These are phyloP conservation scores for Manis crassicaudata DNA, from an alignment of 2,797 vertebrate species.

Conservation along the genomic window DNA sequence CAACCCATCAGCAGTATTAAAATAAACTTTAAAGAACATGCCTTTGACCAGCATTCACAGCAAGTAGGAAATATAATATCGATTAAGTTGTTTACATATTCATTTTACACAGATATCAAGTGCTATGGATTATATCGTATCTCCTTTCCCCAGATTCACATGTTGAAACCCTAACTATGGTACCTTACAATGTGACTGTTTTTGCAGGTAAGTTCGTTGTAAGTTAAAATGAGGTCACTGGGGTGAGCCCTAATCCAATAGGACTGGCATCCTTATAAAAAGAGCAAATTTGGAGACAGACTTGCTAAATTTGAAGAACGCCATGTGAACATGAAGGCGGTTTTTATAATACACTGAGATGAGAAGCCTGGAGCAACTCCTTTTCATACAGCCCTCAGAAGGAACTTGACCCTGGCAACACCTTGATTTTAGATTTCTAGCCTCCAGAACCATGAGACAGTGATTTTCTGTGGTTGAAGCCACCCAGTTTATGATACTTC, in stretches of 20 bases:
- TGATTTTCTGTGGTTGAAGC: background rate
- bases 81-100: background rate
- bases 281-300: background rate
- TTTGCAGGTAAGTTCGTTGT: background rate
- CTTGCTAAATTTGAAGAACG: background rate
- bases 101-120: background rate
- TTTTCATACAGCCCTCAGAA: background rate
- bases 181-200: background rate
- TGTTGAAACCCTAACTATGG: background rate
- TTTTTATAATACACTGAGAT: background rate
- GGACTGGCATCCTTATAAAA: background rate
- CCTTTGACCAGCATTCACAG: background rate
- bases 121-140: background rate
- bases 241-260: background rate
- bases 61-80: background rate
- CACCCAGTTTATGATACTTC: background rate
- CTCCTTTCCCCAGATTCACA: background rate
- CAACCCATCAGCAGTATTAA: background rate
- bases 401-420: background rate
- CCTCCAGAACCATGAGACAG: background rate
- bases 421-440: background rate
- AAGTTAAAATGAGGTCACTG: conserved; percentile 27
- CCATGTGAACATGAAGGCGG: background rate
- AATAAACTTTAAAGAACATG: background rate
- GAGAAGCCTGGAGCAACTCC: background rate